Evolutionary conservation across 1,140 invertebrate genomes (phyloP).

Genomic region (Pemphigus obesinymphae): DNA sequence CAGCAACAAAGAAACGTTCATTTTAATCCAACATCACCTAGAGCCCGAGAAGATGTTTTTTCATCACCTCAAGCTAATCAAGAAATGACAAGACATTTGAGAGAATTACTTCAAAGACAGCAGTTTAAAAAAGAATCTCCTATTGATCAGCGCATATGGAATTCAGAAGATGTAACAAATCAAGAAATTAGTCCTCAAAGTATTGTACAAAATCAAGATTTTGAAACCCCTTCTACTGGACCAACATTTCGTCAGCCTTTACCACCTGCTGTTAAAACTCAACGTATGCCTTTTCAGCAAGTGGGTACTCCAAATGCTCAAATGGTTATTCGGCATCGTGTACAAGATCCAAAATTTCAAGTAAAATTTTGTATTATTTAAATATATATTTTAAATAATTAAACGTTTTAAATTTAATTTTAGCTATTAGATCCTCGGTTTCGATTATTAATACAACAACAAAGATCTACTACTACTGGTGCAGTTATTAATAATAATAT

Average conservation of each 20-base stretch:
- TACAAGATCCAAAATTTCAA: constrained; percentile 22
- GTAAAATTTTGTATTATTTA: neutral
- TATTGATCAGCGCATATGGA: constrained; percentile 30
- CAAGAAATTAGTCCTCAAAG: constrained; percentile 25
- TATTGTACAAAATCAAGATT: constrained; percentile 22
- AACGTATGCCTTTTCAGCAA: constrained; percentile 34
- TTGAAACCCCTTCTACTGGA: constrained; percentile 2
- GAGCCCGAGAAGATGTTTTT: constrained; percentile 46
- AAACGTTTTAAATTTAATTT: neutral
- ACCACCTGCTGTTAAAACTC: constrained; percentile 44
- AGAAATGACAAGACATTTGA: constrained; percentile 59
- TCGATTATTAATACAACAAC: constrained; percentile 49
- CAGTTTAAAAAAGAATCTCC: constrained; percentile 53
- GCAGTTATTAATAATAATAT: constrained; percentile 28
- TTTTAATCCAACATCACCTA: constrained; percentile 8
- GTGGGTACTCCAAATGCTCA: constrained; percentile 28
- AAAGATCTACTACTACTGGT: constrained; percentile 25
- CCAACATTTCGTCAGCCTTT: constrained; percentile 53
- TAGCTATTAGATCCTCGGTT: constrained; percentile 49
- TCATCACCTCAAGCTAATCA: constrained; percentile 47
- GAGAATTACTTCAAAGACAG: constrained; percentile 75
- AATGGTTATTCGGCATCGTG: constrained; percentile 26
- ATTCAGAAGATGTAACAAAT: constrained; percentile 16
- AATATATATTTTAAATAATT: neutral
- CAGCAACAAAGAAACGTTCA: constrained; percentile 39